phyloP scores from a whole-genome alignment of 2,797 vertebrate genomes.

The Neopelma chrysocephalum region DNA sequence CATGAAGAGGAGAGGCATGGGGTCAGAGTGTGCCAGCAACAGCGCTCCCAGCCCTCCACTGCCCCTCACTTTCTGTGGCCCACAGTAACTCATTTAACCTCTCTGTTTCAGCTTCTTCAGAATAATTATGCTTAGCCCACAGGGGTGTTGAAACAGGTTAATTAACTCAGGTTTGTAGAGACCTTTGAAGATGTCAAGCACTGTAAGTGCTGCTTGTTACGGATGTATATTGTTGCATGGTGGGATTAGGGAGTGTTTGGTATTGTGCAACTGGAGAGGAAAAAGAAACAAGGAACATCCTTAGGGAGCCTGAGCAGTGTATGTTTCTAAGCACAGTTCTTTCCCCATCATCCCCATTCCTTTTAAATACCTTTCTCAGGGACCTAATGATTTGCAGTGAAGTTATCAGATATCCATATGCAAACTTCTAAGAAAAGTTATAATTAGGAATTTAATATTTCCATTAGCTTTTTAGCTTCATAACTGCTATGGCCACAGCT shows the following conservation, averaged over 20 bases:
- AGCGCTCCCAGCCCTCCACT: neutral
- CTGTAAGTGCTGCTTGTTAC: neutral
- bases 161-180: conserved; percentile 18
- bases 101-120: neutral
- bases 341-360: neutral
- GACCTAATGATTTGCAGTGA: neutral
- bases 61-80: neutral
- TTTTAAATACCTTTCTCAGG: conserved; percentile 13
- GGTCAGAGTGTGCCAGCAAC: neutral
- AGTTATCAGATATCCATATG: neutral
- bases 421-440: neutral
- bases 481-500: neutral
- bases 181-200: conserved; percentile 19
- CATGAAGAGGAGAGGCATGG: neutral
- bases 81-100: neutral
- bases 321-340: neutral
- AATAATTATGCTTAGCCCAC: neutral
- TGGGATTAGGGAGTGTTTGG: neutral
- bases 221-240: neutral
- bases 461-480: neutral
- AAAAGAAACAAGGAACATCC: neutral
- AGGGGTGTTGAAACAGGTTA: conserved; percentile 5
- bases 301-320: neutral
- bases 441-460: neutral
- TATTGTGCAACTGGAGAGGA: neutral